Conservation (phyloP, 2,888 invertebrate genomes). For the Ferdinandea cuprea region DNA sequence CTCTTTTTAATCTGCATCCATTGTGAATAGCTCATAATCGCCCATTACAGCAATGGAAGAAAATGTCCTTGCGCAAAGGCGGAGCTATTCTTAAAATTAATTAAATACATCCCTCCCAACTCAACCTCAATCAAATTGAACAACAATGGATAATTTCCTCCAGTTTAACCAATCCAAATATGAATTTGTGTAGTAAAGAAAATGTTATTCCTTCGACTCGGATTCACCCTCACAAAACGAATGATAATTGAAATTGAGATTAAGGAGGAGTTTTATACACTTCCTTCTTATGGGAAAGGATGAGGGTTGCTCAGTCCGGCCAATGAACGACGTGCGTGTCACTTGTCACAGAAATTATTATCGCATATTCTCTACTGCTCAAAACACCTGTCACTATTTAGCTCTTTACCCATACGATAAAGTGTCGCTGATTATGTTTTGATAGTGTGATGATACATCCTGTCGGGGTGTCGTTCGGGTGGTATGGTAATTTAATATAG, state of each 20-base stretch:
- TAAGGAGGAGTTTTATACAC: conserved; percentile 59
- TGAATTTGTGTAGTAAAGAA: neutral
- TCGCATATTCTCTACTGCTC: conserved; percentile 14
- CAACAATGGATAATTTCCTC: conserved; percentile 49
- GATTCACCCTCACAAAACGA: conserved; percentile 32
- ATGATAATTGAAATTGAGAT: conserved; percentile 38
- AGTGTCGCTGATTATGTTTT: conserved; percentile 50
- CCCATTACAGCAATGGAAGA: conserved; percentile 19
- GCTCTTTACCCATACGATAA: conserved; percentile 15
- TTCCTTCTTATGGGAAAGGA: conserved; percentile 33
- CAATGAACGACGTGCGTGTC: conserved; percentile 54
- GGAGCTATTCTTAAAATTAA: conserved; percentile 44
- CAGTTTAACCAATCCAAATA: conserved; percentile 41
- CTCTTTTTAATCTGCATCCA: neutral
- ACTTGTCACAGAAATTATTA: conserved; percentile 55
- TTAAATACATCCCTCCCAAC: conserved; percentile 19
- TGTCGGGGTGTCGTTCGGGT: conserved; percentile 52
- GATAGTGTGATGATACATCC: conserved; percentile 65
- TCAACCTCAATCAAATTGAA: neutral
- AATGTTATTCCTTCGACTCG: neutral
- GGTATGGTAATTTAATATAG: conserved; percentile 69
- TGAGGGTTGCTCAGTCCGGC: conserved; percentile 49
- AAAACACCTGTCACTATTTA: conserved; percentile 56
- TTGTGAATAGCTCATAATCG: conserved; percentile 38
- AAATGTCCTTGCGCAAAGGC: conserved; percentile 71